Evolutionary conservation across 2,797 vertebrate genomes (phyloP), one percentile per base, ranked within the genome.

Genomic region (Parauchenoglanis punctatus): DNA sequence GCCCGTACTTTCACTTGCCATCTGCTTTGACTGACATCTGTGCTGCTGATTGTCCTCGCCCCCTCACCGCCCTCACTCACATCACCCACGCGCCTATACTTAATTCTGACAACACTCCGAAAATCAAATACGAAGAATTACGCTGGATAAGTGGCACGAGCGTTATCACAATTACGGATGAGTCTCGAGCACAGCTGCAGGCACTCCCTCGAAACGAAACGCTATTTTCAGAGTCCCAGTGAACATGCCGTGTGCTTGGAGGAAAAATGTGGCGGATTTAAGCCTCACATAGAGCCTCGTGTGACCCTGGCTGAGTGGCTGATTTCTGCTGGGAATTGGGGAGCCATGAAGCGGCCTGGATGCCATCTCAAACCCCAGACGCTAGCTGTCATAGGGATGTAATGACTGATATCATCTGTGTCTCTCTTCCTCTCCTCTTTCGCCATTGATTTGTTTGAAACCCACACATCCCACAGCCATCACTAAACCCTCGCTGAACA

Each of bases 371-470:
- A 85, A 91, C 78, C 88, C 67, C 83, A 87, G 85, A 89, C 73
- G 59, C 49, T 35, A 46, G 65, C 83, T 83, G 85, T 89, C 88
- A 89, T 86, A 61, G 31, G 46, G 73, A 75, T 49, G 87, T 89
- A 85, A 89, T 68, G 88, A 86, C 88, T 86, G 63, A 88, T 90
- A 89, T 82, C 72, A 87, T 80, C 87, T 70, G 80, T 68, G 80
- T 85, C 28, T 72, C 28, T 86, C 56, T 49, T 77, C 63, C 70
- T 61, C 58, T 68, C 44, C 81, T 83, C 61, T 85, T 68, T 85
- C 73, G 67, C 70, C 58, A 86, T 81, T 89, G 82, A 88, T 88
- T 84, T 87, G 87, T 84, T 89, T 89, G 84, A 89, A 84, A 88
- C 58, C 81, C 75, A 87, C 88, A 84, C 85, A 87, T 63, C 85